Base-by-base conservation (phyloP, 2,888 invertebrate genomes). In the Cinara cedri region DNA sequence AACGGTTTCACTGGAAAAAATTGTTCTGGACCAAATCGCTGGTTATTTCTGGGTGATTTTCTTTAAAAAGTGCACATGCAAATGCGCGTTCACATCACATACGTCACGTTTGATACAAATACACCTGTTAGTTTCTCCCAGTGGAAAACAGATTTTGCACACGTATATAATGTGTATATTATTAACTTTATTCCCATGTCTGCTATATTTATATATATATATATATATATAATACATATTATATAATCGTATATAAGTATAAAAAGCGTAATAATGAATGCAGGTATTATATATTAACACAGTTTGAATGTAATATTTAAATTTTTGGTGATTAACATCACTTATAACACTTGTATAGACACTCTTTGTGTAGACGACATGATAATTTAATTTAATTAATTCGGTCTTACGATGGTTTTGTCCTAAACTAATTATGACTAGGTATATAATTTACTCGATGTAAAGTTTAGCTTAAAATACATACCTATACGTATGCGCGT, bases 71-170 rank as follows among this genome's bases (percentile, higher is more conserved):
- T 42, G 54, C 3, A 1, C 54, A 70, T 42, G 14, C 19, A 19
- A 34, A 62, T 34, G 34, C 60, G 9, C 65, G 14, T 65, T 54
- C 54, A 71, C 57, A 46, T 54, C 42, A 44, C n/a, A 6, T 6
- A 6, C 34, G 34, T 34, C 34, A 34, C 16, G 21, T 71, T 71
- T 21, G 55, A 44, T 71, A 42, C 11, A 16, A 34, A 26, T 60
- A 72, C 72, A 60, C 46, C 72, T 72, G 72, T 72, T 72, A 46
- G 60, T 60, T 57, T 60, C 60, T 72, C 72, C n/a, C 60, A 60
- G 26, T 3, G 26, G 60, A 72, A 72, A 72, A 60, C 60, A 24
- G 13, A 44, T 72, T 72, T 71, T 72, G 46, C 26, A 21, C n/a
- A 21, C n/a, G 46, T 60, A 44, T 46, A 24, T 44, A 57, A 44